Evolutionary conservation across 2,888 invertebrate genomes (phyloP), one percentile per base, ranked within the genome.

Genomic region (Lymantria monacha): DNA sequence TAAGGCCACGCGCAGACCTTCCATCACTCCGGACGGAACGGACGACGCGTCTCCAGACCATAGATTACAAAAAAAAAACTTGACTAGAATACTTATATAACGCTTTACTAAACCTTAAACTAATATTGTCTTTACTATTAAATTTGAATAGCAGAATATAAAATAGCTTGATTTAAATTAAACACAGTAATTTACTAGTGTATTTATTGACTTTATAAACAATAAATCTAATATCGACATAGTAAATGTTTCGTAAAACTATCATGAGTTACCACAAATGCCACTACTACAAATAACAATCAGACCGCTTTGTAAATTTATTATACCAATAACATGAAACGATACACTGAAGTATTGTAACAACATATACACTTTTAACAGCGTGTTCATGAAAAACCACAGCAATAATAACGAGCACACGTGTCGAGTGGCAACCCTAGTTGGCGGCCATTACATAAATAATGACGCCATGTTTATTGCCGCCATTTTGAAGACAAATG

Each of bases 401-500:
- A 81, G 79, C 79, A 82, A 81, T 81, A 81, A 89, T 89, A 87
- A 88, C 87, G 74, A 77, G 76, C 88, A 87, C 86, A 89, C 87
- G 81, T 85, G 87, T 71, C 72, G 78, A 81, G 82, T 80, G 85
- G 82, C 86, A 90, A 72, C 90, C 90, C 90, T 90, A 59, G 74
- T 63, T 66, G 69, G 77, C 79, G 82, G 85, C 90, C 89, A 89
- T 91, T 90, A 88, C 89, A 91, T 91, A 91, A 91, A 91, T 91
- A 89, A 88, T 86, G 84, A 76, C 77, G 81, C 89, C 83, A 88
- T 90, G 89, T 90, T 91, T 90, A 91, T 89, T 90, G 85, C 91
- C 83, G 73, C 91, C 88, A 91, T 91, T 91, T 87, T 87, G 86
- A 89, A 91, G 91, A 91, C 90, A 91, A 90, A 91, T 90, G 89